Base-by-base conservation (phyloP, 2,888 invertebrate genomes). In the Bombyx huttoni region DNA sequence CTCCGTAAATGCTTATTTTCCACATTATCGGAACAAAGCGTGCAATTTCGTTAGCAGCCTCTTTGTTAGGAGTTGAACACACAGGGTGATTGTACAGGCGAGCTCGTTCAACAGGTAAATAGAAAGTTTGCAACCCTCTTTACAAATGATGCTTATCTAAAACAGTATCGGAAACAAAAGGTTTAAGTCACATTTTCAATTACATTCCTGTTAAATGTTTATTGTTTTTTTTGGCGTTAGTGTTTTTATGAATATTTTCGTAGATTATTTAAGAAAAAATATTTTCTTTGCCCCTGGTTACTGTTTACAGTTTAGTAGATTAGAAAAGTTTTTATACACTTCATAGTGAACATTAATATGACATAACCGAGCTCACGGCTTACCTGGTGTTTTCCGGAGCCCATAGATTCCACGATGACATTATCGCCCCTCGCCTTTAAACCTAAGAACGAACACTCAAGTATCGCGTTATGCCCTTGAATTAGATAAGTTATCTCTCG, bases 101-200 rank as follows among this genome's bases (percentile, higher is more conserved):
- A 50, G 56, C 51, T 51, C 53, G 57, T 56, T 65, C 67, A 68
- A 68, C 67, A 68, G 67, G 67, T 68, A 63, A 67, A 68, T 58
- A 62, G 61, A 66, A 62, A 62, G 56, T 55, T 58, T 49, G 51
- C 52, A 53, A 54, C 53, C 50, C 56, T 58, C 57, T 57, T 56
- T 53, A 49, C 54, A 57, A 54, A 52, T 40, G 46, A 57, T 56
- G 52, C 51, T 50, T 54, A 56, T 57, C 55, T 54, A 13, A 34
- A 35, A 46, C 35, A 33, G 40, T 40, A 40, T 40, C 40, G 40
- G 12, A 40, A 40, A 40, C 40, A 40, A 40, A 40, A 12, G 40
- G 9, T 40, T 40, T 40, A 48, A 46, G 40, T 40, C 40, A 40
- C 40, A 40, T 40, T 40, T 40, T 40, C 40, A 40, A 40, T 40